These are phyloP conservation scores for Desmophyllum pertusum DNA, from an alignment of 92 coral and sea anemone genomes.

Conservation along the genomic window DNA sequence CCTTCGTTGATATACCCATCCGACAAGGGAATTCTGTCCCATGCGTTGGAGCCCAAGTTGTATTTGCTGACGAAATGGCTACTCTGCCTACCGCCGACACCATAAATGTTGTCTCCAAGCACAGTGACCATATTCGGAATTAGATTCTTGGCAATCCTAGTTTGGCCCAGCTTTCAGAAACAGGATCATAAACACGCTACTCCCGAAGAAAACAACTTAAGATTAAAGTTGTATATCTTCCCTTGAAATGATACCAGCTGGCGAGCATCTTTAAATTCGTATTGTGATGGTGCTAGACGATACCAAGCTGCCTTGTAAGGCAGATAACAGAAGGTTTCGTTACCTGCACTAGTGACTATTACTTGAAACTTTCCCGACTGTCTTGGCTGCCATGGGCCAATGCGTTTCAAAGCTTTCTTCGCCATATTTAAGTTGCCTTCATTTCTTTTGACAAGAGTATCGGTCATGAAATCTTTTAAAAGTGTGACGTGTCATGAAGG, in stretches of 20 bases:
- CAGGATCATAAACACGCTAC: not conserved
- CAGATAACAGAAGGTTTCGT: not conserved
- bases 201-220: conserved; percentile 1
- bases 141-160: not conserved
- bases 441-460: not conserved
- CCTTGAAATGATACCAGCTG: not conserved
- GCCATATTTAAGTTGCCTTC: not conserved
- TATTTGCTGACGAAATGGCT: not conserved
- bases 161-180: not conserved
- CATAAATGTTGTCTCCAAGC: not conserved
- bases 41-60: not conserved
- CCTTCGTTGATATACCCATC: not conserved
- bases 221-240: not conserved
- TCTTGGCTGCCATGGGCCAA: too few species aligned
- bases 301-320: not conserved
- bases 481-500: not conserved
- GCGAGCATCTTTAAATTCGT: not conserved
- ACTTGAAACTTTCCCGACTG: too few species aligned
- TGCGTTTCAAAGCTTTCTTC: too few species aligned
- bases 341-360: not conserved
- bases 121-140: not conserved
- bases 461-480: not conserved
- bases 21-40: not conserved
- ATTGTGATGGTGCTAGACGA: not conserved
- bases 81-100: too few species aligned